Evolutionary conservation across 1,140 invertebrate genomes (phyloP), one percentile per base, ranked within the genome.

Genomic region (Wiebesia pumilae): DNA sequence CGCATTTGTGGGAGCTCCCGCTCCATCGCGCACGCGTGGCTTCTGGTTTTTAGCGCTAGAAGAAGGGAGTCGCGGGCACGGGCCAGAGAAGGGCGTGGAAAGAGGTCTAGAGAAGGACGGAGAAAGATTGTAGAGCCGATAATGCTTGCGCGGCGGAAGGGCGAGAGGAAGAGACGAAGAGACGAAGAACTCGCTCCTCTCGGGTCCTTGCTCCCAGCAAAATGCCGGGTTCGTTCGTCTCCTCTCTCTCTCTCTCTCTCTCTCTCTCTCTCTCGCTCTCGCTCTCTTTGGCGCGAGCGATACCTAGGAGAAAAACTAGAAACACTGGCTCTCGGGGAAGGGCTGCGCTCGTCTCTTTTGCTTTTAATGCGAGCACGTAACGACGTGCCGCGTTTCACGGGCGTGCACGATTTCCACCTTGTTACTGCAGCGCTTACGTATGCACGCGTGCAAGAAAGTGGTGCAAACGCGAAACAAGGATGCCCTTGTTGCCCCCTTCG

Each of bases 211-310:
- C 91, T 91, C 90, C 90, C 93, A 92, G 93, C 91, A 92, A 93
- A 93, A 93, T 93, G 90, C 91, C 89, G 91, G 92, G 93, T 94
- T 94, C 93, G 93, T 94, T 94, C 93, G 93, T 94, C 87, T 84
- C 86, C 81, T 69, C 75, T 67, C 67, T 51, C n/a, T 1, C 27
- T 67, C 62, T 14, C n/a, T 21, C 65, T 69, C 65, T 81, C 65
- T 33, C 84, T 47, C 65, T 67, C 58, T 67, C 58, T 78, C 71
- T 62, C 54, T 7, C n/a, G 40, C 33, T 21, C 62, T 47, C 24
- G 33, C 16, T 24, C n/a, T 30, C 73, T 43, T 24, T 78, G 47
- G 43, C n/a, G 27, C 62, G n/a, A n/a, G 47, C n/a, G 24, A 47
- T 69, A 30, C 7, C 14, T 38, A 16, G 62, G 30, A 40, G 62